Evolutionary conservation across 2,113 vertebrate species (phyloP).

Genomic region (Dascyllus trimaculatus): DNA sequence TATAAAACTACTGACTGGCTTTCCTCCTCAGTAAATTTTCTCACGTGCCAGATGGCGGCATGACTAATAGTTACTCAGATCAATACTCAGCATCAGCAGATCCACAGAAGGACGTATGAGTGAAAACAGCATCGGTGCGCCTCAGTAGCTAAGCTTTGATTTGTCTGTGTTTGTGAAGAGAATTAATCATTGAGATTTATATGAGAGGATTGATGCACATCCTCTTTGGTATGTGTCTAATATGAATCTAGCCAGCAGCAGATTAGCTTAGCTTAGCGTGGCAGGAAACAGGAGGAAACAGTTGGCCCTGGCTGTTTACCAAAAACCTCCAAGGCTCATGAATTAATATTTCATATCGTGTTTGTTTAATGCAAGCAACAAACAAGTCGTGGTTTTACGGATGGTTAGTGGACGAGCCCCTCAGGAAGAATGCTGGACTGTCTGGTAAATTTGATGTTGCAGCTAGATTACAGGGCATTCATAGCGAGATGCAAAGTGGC

Average conservation of each 20-base stretch:
- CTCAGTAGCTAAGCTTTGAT: constrained; percentile 11
- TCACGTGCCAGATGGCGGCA: constrained; percentile 4
- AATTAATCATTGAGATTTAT: not conserved
- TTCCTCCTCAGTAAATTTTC: constrained; percentile 13
- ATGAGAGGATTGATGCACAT: not conserved
- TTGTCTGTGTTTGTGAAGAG: constrained; percentile 8
- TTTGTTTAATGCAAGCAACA: constrained; percentile 1
- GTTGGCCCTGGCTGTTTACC: not conserved
- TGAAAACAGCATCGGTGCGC: not conserved
- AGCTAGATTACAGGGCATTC: too few relatives aligned
- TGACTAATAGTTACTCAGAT: constrained; percentile 47
- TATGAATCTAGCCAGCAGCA: not conserved
- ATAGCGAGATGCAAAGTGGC: too few relatives aligned
- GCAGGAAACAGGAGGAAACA: not conserved
- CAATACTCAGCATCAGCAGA: constrained; percentile 29
- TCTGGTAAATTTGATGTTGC: too few relatives aligned
- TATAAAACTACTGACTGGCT: not conserved
- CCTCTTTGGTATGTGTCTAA: not conserved
- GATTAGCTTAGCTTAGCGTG: not conserved
- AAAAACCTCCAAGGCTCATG: not conserved
- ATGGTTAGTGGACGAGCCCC: not conserved
- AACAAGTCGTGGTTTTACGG: not conserved
- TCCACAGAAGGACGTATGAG: not conserved
- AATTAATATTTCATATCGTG: constrained; percentile 2
- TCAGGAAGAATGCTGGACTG: too few relatives aligned